Conservation (phyloP, 2,113 vertebrate genomes). For the Mus spicilegus region DNA sequence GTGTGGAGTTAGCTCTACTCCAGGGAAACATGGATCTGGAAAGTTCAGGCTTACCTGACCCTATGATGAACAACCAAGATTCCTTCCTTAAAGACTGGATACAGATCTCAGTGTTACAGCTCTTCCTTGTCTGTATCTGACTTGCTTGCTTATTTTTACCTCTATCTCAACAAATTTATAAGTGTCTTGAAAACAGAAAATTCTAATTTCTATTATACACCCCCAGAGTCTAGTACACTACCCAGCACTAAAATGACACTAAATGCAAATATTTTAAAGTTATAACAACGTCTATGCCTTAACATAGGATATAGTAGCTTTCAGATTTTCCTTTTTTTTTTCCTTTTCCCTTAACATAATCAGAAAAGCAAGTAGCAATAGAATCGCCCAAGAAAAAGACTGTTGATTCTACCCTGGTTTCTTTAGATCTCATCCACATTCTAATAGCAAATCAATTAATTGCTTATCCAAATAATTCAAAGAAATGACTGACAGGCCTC, state of each 20-base stretch:
- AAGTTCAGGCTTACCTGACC: constrained; percentile 37
- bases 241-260: neutral
- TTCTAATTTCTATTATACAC: neutral
- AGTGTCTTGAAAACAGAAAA: constrained; percentile 18
- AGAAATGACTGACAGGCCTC: constrained; percentile 18
- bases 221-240: neutral
- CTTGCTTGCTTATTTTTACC: neutral
- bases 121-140: constrained; percentile 17
- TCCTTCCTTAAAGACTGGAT: neutral
- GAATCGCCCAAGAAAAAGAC: neutral
- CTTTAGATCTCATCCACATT: constrained; percentile 10
- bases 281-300: neutral
- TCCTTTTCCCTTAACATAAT: neutral
- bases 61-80: neutral
- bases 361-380: constrained; percentile 49
- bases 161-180: neutral
- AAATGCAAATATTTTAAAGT: neutral
- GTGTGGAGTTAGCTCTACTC: constrained; percentile 11
- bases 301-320: neutral
- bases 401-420: neutral
- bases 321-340: constrained; percentile 3
- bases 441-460: neutral
- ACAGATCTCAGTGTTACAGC: neutral
- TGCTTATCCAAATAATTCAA: constrained; percentile 7
- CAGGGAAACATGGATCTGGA: constrained; percentile 25